Conservation (phyloP, 2,888 invertebrate species). For the Drosophila glabriapex region DNA sequence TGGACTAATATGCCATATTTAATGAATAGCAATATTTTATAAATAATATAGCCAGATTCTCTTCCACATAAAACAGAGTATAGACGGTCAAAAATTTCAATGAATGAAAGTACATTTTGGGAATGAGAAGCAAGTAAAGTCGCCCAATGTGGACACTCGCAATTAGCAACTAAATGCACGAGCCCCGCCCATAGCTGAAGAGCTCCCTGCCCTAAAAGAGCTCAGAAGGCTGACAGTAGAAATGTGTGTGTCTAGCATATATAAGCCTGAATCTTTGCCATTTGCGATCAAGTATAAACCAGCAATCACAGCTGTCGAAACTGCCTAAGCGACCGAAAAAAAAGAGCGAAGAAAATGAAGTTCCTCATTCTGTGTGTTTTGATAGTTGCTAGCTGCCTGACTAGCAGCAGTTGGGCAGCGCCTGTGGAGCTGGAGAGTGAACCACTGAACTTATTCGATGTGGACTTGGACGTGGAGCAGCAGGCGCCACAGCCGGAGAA, state of each 20-base stretch:
- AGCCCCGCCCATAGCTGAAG: conserved; percentile 37
- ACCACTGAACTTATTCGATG: conserved; percentile 64
- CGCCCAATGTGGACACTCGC: conserved; percentile 48
- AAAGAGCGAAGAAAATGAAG: conserved; percentile 40
- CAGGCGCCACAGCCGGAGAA: conserved; percentile 33
- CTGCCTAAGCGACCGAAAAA: neutral
- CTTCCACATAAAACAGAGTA: neutral
- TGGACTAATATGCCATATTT: neutral
- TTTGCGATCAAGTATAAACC: conserved; percentile 58
- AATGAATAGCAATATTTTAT: neutral
- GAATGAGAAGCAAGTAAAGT: conserved; percentile 34
- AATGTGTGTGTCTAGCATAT: conserved; percentile 20
- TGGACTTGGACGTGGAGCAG: conserved; percentile 61
- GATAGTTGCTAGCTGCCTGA: conserved; percentile 30
- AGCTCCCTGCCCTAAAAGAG: conserved; percentile 3
- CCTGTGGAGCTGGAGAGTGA: conserved; percentile 50
- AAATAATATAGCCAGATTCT: neutral
- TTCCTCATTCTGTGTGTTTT: conserved; percentile 44
- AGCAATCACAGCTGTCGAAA: conserved; percentile 21
- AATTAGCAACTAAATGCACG: conserved; percentile 70
- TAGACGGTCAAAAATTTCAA: conserved; percentile 25
- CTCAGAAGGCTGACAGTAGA: conserved; percentile 30
- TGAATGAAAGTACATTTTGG: conserved; percentile 74
- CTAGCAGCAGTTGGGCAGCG: conserved; percentile 39
- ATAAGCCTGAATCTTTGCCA: conserved; percentile 51